Conservation (phyloP, 2,113 vertebrate genomes). For the Cinclus cinclus region DNA sequence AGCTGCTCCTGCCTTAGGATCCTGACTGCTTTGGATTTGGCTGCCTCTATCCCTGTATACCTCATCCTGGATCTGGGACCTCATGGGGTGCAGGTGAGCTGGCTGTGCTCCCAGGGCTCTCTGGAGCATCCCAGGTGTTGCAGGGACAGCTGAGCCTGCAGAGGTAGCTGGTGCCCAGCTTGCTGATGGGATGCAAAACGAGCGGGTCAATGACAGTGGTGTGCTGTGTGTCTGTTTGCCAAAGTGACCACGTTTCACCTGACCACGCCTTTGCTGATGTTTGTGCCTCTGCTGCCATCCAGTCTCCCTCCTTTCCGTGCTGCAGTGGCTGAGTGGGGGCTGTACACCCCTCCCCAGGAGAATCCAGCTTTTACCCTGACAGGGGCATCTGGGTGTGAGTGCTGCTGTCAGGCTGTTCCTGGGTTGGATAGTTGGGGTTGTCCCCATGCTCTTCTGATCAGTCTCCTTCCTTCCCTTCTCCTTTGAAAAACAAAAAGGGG, state of each 20-base stretch:
- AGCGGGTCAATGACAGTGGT: fast-evolving
- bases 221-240: neutral
- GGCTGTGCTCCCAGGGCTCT: neutral
- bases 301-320: neutral
- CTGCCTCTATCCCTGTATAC: fast-evolving
- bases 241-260: neutral
- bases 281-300: neutral
- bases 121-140: neutral
- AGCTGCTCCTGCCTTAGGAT: neutral
- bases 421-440: neutral
- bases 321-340: neutral
- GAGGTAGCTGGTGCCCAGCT: neutral
- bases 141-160: neutral
- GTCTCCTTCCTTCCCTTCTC: neutral
- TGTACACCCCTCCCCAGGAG: neutral
- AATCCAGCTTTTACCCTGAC: neutral
- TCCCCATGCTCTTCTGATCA: fast-evolving
- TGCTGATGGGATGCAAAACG: fast-evolving
- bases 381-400: neutral
- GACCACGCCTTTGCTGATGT: fast-evolving
- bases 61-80: fast-evolving
- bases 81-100: fast-evolving
- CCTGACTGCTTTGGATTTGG: neutral
- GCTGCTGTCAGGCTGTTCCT: neutral
- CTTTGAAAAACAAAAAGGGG: too few species aligned